Evolutionary conservation across 2,113 vertebrate species (phyloP), one percentile per base, ranked within the genome.

Genomic region (Aptenodytes patagonicus): DNA sequence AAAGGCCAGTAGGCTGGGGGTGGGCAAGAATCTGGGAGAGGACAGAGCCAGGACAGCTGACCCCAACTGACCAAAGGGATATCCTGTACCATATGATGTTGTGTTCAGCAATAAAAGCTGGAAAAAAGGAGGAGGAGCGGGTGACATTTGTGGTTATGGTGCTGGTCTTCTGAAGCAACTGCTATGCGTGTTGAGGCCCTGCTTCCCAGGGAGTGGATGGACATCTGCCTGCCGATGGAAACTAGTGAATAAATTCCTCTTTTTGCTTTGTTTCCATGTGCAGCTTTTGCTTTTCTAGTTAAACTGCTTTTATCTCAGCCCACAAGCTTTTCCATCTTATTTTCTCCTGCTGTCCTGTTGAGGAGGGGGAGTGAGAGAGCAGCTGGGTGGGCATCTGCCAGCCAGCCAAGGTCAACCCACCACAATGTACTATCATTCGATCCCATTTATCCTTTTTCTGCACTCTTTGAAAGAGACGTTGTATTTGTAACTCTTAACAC

Each of bases 171-270:
- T 0, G 1, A 80, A 83, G 66, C 9, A 75, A 13, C 13, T 1
- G 2, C 32, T 70, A 22, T 1, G 0, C 3, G 1, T 34, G 3
- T 4, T 46, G 44, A 83, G 21, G 13, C 11, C 46, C 28, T 36
- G 6, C 17, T 71, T 62, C 52, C 34, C 21, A 58, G 21, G 17
- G 17, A 51, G 13, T 32, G 36, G 32, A 38, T 28, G 34, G 46
- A 44, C 32, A 46, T 54, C 32, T 52, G 21, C 17, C 46, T 36
- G 21, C 13, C 3, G 0, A 65, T 44, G 32, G 25, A 17, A 44
- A 66, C 16, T 3, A 66, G 36, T 22, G 31, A 82, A 82, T 42
- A 65, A 31, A 22, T 51, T 51, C 44, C 7, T 36, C 16, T 31
- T 81, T 42, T 51, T 44, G 17, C 14, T 51, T 68, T 61, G 61